Base-by-base conservation (phyloP, 2,888 invertebrate species). In the Ochropacha duplaris region DNA sequence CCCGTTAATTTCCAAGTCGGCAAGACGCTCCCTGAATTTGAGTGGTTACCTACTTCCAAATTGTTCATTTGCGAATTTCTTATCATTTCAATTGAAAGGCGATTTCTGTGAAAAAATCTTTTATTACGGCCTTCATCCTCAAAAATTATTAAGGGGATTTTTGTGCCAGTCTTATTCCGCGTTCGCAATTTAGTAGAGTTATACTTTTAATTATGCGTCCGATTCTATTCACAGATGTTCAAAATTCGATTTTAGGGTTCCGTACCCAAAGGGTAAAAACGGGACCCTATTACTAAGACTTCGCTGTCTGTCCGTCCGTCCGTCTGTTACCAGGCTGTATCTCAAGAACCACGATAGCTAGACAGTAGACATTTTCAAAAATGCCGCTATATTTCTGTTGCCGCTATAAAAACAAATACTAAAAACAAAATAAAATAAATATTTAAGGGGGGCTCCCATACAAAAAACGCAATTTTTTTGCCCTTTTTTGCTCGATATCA, bases 21-120 rank as follows among this genome's bases (percentile, higher is more conserved):
- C 57, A 71, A 66, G 67, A 60, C 63, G 64, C 63, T 65, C 65
- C 57, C 61, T 74, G 63, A 72, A 71, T 71, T 69, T 61, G 22
- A 50, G 54, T 24, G 5, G 3, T 24, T 24, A n/a, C n/a, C n/a
- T 34, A 64, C 67, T 69, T 61, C 62, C 55, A 73, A 82, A 76
- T 76, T 74, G 71, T 73, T 76, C 73, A 71, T 71, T 75, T 68
- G 57, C 64, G 57, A 75, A 72, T 72, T 72, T 65, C 60, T 51
- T 62, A 62, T 64, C 70, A 55, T 57, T 70, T 73, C 72, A 74
- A 78, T 76, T 68, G 68, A 58, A 65, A 57, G 70, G 63, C 66
- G 68, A 72, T 74, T 74, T 68, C 59, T 55, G 62, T 61, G 74
- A 72, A 72, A 63, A 22, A 65, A 55, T 60, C 60, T 70, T 61